Evolutionary conservation across 2,113 vertebrate genomes (phyloP), one percentile per base, ranked within the genome.

Genomic region (Brachyhypopomus gauderio): DNA sequence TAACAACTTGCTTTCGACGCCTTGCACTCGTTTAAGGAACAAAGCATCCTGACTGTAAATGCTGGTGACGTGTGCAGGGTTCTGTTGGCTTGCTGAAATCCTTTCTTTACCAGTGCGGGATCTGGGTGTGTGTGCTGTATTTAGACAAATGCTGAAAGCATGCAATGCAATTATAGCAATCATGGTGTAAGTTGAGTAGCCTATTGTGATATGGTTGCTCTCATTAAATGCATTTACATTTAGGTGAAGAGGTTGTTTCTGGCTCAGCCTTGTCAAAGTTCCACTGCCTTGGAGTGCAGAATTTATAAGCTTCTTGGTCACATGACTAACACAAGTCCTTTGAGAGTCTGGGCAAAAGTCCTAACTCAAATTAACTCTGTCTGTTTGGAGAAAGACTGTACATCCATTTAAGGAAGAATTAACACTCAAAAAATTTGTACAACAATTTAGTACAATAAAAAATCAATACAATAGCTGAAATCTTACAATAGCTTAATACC

Each of bases 261-360:
- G 34, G 64, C 20, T 20, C 34, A 5, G 34, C 34, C 30, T 34
- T 36, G 64, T 36, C 30, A 19, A 36, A 34, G 16, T 34, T 27
- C 14, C 4, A 7, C 16, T 34, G 8, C 2, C 3, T 17, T 17
- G 23, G 27, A 27, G 16, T 36, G 9, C 30, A 17, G 14, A 36
- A 20, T 64, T 1, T 25, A 64, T 12, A 14, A 23, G 23, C 23
- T 27, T 27, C 9, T 63, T 66, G 25, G 25, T 66, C 63, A 34
- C 63, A 66, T 17, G 27, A 19, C 17, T 1, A 66, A 27, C 25
- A 27, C 25, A 66, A 66, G 30, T 27, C 4, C 4, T 36, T 45
- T 70, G 77, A 78, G 77, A 23, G 11, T 8, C 41, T 41, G 41
- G 41, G 41, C 30, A 30, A 30, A n/a, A n/a, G n/a, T n/a, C n/a